phyloP scores from a whole-genome alignment of 2,797 vertebrate genomes.

The Cynodonichthys magdalenae region DNA sequence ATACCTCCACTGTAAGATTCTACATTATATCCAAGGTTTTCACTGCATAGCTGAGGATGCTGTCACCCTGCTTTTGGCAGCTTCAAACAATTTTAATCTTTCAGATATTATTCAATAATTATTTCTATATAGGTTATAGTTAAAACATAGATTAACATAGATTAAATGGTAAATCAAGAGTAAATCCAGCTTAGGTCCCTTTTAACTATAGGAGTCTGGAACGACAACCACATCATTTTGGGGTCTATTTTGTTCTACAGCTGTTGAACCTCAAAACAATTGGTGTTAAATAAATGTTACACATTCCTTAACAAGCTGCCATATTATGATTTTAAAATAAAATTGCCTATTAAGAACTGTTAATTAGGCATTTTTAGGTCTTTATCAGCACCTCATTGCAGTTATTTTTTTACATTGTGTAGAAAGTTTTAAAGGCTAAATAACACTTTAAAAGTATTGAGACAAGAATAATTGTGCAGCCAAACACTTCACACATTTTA shows the following conservation, averaged over 20 bases:
- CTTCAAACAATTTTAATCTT: too few species aligned
- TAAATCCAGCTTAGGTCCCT: neutral
- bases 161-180: neutral
- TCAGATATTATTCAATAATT: too few species aligned
- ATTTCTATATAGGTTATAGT: too few species aligned
- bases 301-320: neutral
- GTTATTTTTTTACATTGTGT: neutral
- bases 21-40: too few species aligned
- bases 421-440: slow-evolving; percentile 3
- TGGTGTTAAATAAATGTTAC: neutral
- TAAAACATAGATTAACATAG: too few species aligned
- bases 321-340: neutral
- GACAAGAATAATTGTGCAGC: slow-evolving; percentile 1
- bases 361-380: neutral
- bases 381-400: neutral
- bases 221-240: neutral
- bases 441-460: slow-evolving; percentile 6
- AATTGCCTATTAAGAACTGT: neutral
- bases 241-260: neutral
- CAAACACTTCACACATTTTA: slow-evolving; percentile 12
- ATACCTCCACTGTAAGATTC: too few species aligned
- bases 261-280: neutral
- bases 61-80: too few species aligned
- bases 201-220: neutral
- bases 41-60: too few species aligned